Evolutionary conservation across 2,888 invertebrate genomes (phyloP).

Genomic region (Nymphalis urticae): DNA sequence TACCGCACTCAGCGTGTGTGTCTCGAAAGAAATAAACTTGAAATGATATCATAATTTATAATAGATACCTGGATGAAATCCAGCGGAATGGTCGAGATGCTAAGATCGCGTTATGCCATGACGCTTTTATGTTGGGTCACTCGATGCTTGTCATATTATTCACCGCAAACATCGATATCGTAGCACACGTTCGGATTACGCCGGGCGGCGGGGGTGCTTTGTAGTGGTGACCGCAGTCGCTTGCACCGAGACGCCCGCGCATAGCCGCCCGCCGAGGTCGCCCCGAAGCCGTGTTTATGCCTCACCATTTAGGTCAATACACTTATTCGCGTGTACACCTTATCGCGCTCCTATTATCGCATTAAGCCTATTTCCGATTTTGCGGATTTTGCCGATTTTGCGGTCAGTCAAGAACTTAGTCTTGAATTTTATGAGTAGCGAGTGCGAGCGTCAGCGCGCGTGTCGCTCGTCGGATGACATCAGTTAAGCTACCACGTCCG

Average conservation of each 20-base stretch:
- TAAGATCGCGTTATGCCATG: slow-evolving; percentile 30
- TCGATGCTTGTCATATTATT: slow-evolving; percentile 66
- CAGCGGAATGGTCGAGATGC: slow-evolving; percentile 46
- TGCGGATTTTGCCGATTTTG: too few relatives aligned
- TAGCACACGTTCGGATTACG: slow-evolving; percentile 73
- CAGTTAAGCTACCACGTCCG: slow-evolving; percentile 79
- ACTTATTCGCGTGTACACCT: slow-evolving; percentile 77
- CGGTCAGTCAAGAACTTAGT: slow-evolving; percentile 57
- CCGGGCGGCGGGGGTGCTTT: slow-evolving; percentile 62
- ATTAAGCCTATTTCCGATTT: slow-evolving; percentile 79
- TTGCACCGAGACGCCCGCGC: slow-evolving; percentile 72
- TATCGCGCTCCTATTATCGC: slow-evolving; percentile 79
- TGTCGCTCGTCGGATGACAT: slow-evolving; percentile 77
- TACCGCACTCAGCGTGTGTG: neutral
- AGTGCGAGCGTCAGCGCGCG: slow-evolving; percentile 68
- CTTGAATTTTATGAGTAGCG: slow-evolving; percentile 69
- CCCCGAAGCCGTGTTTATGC: slow-evolving; percentile 70
- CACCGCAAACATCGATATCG: slow-evolving; percentile 78
- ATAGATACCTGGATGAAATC: slow-evolving; percentile 67
- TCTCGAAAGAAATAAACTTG: slow-evolving; percentile 9
- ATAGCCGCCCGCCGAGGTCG: slow-evolving; percentile 68
- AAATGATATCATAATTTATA: slow-evolving; percentile 51
- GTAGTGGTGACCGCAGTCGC: slow-evolving; percentile 73
- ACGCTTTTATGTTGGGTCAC: slow-evolving; percentile 50
- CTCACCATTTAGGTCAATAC: slow-evolving; percentile 72